Evolutionary conservation across 1,140 invertebrate genomes (phyloP), one percentile per base, ranked within the genome.

Genomic region (Halictus rubicundus): DNA sequence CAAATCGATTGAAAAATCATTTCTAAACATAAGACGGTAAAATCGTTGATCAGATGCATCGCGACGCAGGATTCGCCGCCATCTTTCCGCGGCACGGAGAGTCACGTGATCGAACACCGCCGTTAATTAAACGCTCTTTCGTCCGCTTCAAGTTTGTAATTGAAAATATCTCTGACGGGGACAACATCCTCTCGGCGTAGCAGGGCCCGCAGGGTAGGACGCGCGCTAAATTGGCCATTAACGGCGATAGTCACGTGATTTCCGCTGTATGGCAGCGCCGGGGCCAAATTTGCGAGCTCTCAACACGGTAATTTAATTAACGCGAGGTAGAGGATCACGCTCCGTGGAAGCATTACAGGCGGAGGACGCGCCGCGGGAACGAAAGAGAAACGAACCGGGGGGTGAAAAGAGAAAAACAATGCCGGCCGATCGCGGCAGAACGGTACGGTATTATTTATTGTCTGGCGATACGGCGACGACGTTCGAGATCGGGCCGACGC

Each of bases 291-390:
- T 63, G 75, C 21, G n/a, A n/a, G 21, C 75, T 39, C 9, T 63
- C 70, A 71, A 78, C 42, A 61, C 59, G 68, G 19, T 63, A 12
- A 63, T 78, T 78, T 71, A 78, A 78, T 78, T 78, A 78, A 71
- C 10, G 42, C 32, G 68, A 16, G 27, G 42, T 42, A 27, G 37
- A 32, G 23, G 52, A 19, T 27, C 52, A 32, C 3, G 14, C 27
- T 14, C 27, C 59, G 61, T n/a, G 23, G 46, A 63, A 39, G 46
- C 32, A 12, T 9, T 6, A 52, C 16, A 52, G 19, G 49, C 16
- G 6, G 14, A 52, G 19, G 19, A 52, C 14, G 46, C 12, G 16
- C 0, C 12, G 12, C 12, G 16, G 46, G 10, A 16, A 16, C 12
- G 16, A 49, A 14, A 49, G 46, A 14, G 46, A 16, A 16, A 49